Evolutionary conservation across 2,888 invertebrate genomes (phyloP).

Genomic region (Acleris holmiana): DNA sequence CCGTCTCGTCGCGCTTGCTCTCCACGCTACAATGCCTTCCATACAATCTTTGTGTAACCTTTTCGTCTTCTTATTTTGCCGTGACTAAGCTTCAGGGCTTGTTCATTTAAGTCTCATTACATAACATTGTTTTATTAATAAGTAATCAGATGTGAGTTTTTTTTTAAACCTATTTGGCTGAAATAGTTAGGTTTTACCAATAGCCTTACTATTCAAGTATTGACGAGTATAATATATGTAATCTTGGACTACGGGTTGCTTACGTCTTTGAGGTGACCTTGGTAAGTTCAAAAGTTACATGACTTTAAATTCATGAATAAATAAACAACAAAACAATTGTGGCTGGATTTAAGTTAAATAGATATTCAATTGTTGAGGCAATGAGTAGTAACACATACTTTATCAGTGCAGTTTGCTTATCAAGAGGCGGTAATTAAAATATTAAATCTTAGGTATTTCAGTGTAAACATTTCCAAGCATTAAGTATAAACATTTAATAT

Average conservation of each 20-base stretch:
- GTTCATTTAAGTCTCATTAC: background rate
- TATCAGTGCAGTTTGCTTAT: constrained; percentile 30
- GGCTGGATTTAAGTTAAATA: constrained; percentile 6
- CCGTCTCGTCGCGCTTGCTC: constrained; percentile 27
- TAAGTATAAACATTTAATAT: no score
- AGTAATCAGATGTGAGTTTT: no score
- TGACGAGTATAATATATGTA: no score
- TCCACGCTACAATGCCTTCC: constrained; percentile 24
- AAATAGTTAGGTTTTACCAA: no score
- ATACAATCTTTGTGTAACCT: constrained; percentile 29
- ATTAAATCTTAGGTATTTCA: constrained; percentile 8
- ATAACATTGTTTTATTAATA: background rate
- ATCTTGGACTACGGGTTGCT: no score
- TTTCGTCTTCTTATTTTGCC: constrained; percentile 27
- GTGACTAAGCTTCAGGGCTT: constrained; percentile 20
- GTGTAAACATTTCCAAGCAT: no score
- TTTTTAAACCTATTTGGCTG: no score
- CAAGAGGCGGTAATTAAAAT: constrained; percentile 23
- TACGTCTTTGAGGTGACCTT: background rate
- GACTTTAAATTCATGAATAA: constrained; percentile 27
- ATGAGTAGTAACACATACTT: constrained; percentile 14
- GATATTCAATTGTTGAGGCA: background rate
- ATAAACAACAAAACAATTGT: constrained; percentile 30
- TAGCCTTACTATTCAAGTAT: no score
- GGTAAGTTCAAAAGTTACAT: constrained; percentile 18